Evolutionary conservation across 2,888 invertebrate genomes (phyloP), one percentile per base, ranked within the genome.

Genomic region (Coelogynopora nodosa): DNA sequence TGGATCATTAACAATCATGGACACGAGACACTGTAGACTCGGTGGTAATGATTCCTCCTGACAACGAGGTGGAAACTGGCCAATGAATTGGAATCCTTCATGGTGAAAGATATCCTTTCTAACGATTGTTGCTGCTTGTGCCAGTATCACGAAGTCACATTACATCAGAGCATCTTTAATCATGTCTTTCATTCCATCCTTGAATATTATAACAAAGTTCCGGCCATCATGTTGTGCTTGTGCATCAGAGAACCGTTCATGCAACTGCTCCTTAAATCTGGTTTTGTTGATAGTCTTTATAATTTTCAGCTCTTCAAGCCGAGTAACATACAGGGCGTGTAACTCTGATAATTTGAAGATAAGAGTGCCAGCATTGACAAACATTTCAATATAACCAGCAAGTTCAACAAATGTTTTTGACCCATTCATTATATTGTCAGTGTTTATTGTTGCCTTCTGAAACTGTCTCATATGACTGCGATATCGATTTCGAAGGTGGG

Each of bases 181-280:
- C 86, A 67, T 0, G 30, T 83, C n/a, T 26, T 49, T 29, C 87
- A 84, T 87, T 31, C 86, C 83, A 29, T 82, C 49, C 28, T 87
- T 85, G 82, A 88, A 87, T 31, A 82, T 28, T 27, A 87, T 31
- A 49, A 87, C 28, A 28, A 31, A 31, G 81, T 87, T 18, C 81
- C 49, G 81, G 10, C 87, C 87, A 67, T 85, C 82, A 67, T 67
- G 0, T 1, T 86, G 82, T 85, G 30, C 84, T 85, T 86, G n/a
- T 67, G 18, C 84, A n/a, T 84, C 29, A 23, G 23, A 18, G 28
- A 84, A 84, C n/a, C 67, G 84, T 26, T 67, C 67, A n/a, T 67
- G 49, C 67, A 84, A 29, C 29, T 84, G 49, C 5, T 67, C 18
- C 67, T 84, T 84, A n/a, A 84, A 74, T 26, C 84, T 67, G 23